These are phyloP conservation scores for Myiagra hebetior DNA, from an alignment of 2,113 vertebrate genomes.

Conservation along the genomic window DNA sequence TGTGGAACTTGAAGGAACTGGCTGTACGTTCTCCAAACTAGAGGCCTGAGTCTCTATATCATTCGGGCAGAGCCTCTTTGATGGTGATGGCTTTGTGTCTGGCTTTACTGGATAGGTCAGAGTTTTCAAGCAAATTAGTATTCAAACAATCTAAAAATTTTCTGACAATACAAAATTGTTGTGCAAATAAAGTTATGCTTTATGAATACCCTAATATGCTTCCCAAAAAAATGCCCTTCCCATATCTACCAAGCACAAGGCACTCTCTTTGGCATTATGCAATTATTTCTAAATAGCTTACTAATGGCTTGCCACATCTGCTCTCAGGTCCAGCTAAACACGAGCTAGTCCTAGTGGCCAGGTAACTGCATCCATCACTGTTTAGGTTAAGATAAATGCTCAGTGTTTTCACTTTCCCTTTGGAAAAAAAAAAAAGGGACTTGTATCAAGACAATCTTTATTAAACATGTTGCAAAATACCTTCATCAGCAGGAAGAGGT, in stretches of 20 bases:
- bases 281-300: background rate
- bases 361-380: background rate
- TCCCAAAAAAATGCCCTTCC: background rate
- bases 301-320: background rate
- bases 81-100: conserved; percentile 86
- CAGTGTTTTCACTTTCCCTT: background rate
- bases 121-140: background rate
- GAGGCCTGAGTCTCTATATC: conserved; percentile 59
- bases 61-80: conserved; percentile 86
- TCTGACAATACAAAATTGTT: background rate
- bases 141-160: background rate
- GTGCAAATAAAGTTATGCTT: background rate
- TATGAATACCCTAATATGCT: fast-evolving
- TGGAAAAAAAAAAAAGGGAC: background rate
- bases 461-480: conserved; percentile 55
- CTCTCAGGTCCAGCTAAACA: background rate
- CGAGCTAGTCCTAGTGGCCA: background rate
- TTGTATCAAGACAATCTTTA: background rate
- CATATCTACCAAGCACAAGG: background rate
- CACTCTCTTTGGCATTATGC: background rate
- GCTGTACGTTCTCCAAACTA: conserved; percentile 78
- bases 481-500: conserved; percentile 69
- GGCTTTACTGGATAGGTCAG: conserved; percentile 69
- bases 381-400: background rate
- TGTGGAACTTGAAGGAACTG: background rate